Conservation (phyloP, 2,888 invertebrate species). For the Blomia tropicalis region DNA sequence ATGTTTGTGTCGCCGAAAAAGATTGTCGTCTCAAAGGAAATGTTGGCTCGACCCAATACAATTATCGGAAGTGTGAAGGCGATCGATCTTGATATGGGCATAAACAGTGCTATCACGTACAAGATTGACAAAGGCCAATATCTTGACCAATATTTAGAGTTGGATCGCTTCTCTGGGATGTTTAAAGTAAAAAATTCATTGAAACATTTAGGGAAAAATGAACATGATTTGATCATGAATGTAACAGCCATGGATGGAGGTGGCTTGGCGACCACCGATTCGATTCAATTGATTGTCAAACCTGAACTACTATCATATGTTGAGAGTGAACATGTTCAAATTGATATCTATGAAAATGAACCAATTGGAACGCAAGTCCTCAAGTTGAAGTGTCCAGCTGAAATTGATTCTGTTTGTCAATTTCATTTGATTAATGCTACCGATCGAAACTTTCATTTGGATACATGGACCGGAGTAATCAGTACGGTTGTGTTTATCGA, state of each 20-base stretch:
- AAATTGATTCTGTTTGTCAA: not conserved
- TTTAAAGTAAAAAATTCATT: conserved; percentile 39
- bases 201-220: not conserved
- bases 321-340: not conserved
- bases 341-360: conserved; percentile 20
- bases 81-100: conserved; percentile 70
- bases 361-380: conserved; percentile 11
- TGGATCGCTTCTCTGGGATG: conserved; percentile 55
- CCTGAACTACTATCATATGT: not conserved
- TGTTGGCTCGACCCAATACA: not conserved
- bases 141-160: conserved; percentile 43
- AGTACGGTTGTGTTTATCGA: conserved; percentile 2
- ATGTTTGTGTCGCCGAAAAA: conserved; percentile 75
- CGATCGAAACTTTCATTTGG: conserved; percentile 23
- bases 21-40: conserved; percentile 52
- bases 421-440: conserved; percentile 19
- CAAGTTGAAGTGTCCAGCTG: not conserved
- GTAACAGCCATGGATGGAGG: conserved; percentile 75
- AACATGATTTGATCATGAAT: not conserved
- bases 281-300: conserved; percentile 3
- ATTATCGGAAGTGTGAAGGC: conserved; percentile 46
- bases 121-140: conserved; percentile 54
- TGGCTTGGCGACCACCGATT: conserved; percentile 7
- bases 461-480: conserved; percentile 19
- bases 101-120: conserved; percentile 79